Conservation (phyloP, 2,888 invertebrate genomes). For the Pollenia griseotomentosa region DNA sequence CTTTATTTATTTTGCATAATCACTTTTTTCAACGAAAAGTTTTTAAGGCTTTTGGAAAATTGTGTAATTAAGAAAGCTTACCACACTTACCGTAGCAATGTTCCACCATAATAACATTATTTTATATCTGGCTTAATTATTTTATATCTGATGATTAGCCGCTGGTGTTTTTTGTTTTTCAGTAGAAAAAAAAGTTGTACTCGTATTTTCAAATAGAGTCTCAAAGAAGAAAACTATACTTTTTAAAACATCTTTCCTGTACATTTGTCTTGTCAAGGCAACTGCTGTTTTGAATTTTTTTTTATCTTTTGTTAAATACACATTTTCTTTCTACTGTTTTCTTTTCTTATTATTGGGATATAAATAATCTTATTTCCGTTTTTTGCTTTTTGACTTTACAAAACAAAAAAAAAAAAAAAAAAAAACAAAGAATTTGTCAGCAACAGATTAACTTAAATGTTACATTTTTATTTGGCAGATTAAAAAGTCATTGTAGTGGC, state of each 20-base stretch:
- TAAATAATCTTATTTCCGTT: slow-evolving; percentile 43
- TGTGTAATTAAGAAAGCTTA: too few relatives aligned
- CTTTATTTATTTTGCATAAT: too few relatives aligned
- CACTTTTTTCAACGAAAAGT: too few relatives aligned
- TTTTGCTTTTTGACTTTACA: neutral
- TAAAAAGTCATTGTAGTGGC: neutral
- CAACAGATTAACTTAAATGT: slow-evolving; percentile 15
- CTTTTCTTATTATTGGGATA: neutral
- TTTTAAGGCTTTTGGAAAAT: too few relatives aligned
- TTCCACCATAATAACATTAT: neutral
- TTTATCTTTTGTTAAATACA: neutral
- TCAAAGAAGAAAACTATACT: neutral
- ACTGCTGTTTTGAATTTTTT: slow-evolving; percentile 22
- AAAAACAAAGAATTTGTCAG: neutral
- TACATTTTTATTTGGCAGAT: slow-evolving; percentile 2
- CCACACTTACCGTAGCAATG: too few relatives aligned
- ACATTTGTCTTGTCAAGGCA: slow-evolving; percentile 49
- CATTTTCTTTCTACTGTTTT: neutral
- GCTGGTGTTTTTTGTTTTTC: neutral
- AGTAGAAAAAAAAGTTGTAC: too few relatives aligned
- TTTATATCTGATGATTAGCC: neutral
- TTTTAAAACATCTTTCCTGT: slow-evolving; percentile 21
- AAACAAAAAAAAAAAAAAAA: neutral
- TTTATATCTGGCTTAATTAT: neutral
- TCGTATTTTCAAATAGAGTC: too few relatives aligned